Conservation (phyloP, 2,113 vertebrate genomes). For the Pungitius pungitius region DNA sequence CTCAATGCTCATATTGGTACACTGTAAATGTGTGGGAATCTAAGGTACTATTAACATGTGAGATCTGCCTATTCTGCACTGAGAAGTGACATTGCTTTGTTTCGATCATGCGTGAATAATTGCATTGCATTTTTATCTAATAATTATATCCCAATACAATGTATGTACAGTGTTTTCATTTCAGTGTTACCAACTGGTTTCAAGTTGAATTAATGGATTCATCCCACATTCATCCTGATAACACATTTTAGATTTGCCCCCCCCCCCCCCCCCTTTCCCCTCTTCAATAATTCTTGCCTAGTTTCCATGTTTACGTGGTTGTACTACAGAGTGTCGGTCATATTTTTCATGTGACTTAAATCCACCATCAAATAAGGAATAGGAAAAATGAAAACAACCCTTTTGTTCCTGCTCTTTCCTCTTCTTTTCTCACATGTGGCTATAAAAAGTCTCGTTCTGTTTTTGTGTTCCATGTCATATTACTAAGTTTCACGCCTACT, state of each 20-base stretch:
- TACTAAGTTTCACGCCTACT: constrained; percentile 63
- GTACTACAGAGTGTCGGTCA: constrained; percentile 12
- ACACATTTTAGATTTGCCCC: constrained; percentile 30
- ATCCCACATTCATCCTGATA: constrained; percentile 20
- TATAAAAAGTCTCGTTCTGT: constrained; percentile 62
- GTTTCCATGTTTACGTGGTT: constrained; percentile 11
- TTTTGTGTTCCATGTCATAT: constrained; percentile 65
- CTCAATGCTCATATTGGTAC: constrained; percentile 61
- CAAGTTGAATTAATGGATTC: constrained; percentile 24
- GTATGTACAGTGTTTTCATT: constrained; percentile 7
- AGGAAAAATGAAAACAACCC: too few species aligned
- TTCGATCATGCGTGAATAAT: neutral
- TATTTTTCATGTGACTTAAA: constrained; percentile 37
- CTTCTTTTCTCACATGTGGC: constrained; percentile 45
- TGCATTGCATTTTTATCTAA: neutral
- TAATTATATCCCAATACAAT: constrained; percentile 8
- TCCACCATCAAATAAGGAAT: constrained; percentile 18
- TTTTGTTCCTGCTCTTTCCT: constrained; percentile 24
- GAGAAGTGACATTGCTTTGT: constrained; percentile 6
- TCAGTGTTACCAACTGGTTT: constrained; percentile 17
- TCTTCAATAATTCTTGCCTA: constrained; percentile 32
- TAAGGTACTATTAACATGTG: constrained; percentile 55
- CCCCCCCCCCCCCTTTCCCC: constrained; percentile 9
- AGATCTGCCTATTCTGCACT: neutral
- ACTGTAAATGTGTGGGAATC: constrained; percentile 36